Evolutionary conservation across 2,888 invertebrate species (phyloP).

Genomic region (Aphodius granarius): DNA sequence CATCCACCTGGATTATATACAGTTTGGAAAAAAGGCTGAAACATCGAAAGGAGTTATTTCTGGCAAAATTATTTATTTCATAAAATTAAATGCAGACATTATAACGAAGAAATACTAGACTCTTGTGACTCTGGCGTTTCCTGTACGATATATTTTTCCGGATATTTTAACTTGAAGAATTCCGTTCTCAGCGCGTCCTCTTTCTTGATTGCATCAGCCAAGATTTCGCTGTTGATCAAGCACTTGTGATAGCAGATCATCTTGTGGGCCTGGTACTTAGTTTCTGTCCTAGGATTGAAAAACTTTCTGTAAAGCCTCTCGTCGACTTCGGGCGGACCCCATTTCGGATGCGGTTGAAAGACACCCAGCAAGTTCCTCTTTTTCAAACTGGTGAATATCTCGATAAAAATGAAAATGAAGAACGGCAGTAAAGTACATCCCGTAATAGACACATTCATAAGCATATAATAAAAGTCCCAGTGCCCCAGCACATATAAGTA

Average conservation of each 20-base stretch:
- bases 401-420: not conserved
- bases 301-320: constrained; percentile 26
- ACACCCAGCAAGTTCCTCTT: constrained; percentile 29
- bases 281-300: constrained; percentile 33
- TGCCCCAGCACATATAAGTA: not conserved
- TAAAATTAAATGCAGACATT: no score
- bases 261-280: constrained; percentile 25
- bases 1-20: not conserved
- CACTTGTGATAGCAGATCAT: constrained; percentile 31
- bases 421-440: not conserved
- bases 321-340: constrained; percentile 31
- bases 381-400: constrained; percentile 7
- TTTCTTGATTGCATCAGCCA: no score
- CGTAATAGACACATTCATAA: not conserved
- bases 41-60: no score
- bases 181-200: no score
- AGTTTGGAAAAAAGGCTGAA: no score
- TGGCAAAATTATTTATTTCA: no score
- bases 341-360: constrained; percentile 30
- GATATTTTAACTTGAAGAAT: no score
- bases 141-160: no score
- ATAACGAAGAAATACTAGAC: no score
- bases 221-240: not conserved
- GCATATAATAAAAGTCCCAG: not conserved
- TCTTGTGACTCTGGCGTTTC: no score